A percentile compares a stretch with the other conserved stretches of the same genome.
Conservation (phyloP, 92 coral and sea anemone genomes). For the Metridium senile region DNA sequence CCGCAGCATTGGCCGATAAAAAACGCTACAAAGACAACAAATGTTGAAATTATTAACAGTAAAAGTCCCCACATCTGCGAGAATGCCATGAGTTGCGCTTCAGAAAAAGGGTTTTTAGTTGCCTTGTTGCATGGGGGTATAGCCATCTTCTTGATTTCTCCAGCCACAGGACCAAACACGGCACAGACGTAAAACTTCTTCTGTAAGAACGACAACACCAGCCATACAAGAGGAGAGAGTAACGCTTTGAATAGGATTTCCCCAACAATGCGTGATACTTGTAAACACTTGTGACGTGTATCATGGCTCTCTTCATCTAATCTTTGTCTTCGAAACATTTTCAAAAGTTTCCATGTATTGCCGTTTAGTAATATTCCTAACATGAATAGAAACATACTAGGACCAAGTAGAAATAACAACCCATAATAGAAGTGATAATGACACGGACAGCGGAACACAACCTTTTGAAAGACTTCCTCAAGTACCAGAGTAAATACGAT, state of each 20-base stretch:
- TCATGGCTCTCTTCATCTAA: neutral
- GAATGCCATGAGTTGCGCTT: constrained; percentile 25
- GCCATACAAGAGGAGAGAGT: constrained; percentile 49
- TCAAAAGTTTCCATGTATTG: constrained; percentile 27
- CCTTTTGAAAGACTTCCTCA: constrained; percentile 46
- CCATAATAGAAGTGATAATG: constrained; percentile 57
- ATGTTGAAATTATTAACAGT: constrained; percentile 25
- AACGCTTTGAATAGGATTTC: constrained; percentile 30
- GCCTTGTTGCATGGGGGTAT: neutral
- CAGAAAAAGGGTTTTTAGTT: neutral
- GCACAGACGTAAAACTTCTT: constrained; percentile 56
- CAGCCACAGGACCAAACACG: constrained; percentile 43
- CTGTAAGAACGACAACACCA: constrained; percentile 51
- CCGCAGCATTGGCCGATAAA: constrained; percentile 24
- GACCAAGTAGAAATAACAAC: constrained; percentile 52
- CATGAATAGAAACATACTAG: constrained; percentile 48
- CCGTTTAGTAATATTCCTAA: constrained; percentile 47
- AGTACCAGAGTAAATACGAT: constrained; percentile 38
- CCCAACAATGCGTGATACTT: neutral
- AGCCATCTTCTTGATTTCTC: neutral
- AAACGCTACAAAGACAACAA: neutral
- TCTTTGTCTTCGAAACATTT: neutral
- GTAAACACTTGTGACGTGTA: neutral
- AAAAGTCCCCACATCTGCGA: constrained; percentile 47
- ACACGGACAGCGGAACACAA: constrained; percentile 69